Percentiles rank a stretch among this genome's conserved stretches.
These are phyloP conservation scores for Enteromius paludinosus DNA, from an alignment of 2,797 vertebrate species.

Conservation along the genomic window DNA sequence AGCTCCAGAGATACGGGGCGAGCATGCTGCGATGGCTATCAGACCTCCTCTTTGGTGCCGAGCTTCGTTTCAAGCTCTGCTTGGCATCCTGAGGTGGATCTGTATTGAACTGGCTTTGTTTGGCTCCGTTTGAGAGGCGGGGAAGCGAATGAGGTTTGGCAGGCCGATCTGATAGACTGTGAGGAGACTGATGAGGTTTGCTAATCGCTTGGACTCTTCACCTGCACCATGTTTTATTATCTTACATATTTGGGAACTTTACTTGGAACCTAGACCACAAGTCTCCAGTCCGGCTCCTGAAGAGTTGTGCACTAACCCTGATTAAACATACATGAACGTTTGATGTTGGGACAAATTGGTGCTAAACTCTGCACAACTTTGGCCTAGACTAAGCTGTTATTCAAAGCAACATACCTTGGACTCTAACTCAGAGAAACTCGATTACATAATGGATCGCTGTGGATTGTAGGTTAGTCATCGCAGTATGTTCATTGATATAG, in stretches of 20 bases:
- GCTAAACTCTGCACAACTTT: not conserved
- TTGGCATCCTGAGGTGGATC: constrained; percentile 8
- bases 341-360: not conserved
- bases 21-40: constrained; percentile 24
- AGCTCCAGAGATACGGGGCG: constrained; percentile 14
- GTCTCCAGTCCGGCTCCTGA: not conserved
- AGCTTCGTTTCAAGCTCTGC: constrained; percentile 7
- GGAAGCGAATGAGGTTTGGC: constrained; percentile 12
- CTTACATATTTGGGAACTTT: not conserved
- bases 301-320: not conserved
- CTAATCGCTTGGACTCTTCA: not conserved
- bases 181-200: constrained; percentile 28
- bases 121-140: constrained; percentile 29
- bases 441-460: not conserved
- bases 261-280: not conserved
- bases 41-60: not conserved
- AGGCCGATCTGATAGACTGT: constrained; percentile 4
- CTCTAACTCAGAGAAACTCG: not conserved
- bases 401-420: not conserved
- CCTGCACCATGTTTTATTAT: not conserved
- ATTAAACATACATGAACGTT: not conserved
- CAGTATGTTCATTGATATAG: not conserved
- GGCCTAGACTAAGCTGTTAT: not conserved
- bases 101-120: constrained; percentile 39
- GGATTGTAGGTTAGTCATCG: not conserved